Base-by-base conservation (phyloP, 2,888 invertebrate genomes). In the Zaprionus bogoriensis region DNA sequence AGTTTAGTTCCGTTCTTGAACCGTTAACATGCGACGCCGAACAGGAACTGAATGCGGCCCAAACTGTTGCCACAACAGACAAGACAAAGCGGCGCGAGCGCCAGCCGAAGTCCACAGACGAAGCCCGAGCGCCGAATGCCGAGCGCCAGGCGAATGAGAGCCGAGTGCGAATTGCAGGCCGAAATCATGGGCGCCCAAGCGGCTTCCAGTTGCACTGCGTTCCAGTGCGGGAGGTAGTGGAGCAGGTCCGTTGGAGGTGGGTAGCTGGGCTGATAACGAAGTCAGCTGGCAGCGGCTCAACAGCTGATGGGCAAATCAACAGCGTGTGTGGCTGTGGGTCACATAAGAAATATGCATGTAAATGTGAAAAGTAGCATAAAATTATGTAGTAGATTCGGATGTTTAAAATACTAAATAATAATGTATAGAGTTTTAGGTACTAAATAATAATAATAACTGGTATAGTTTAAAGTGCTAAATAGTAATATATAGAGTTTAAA, bases 41-140 rank as follows among this genome's bases (percentile, higher is more conserved):
- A 74, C 82, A 87, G 87, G 85, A 82, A 87, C 82, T 82, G 82
- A 70, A 57, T 64, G 54, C 58, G 58, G 60, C 63, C 74, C 84
- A 81, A 86, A 70, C 86, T 70, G 86, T 82, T 85, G 83, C 83
- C 65, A 62, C 72, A 46, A 30, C 42, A 25, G 60, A 60, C 59
- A 74, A 41, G 4, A 14, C 22, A 30, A 36, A 28, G 20, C 19
- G n/a, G n/a, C n/a, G n/a, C 46, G 45, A 47, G 36, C 47, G 45
- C 59, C 12, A 50, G 28, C 28, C 58, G 38, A 59, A 60, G 55
- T 51, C 39, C 41, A 41, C 12, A 19, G 22, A 20, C 58, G 38
- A 53, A 42, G 52, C 53, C 39, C 53, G 45, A 4, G 12, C 19
- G 17, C 32, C 32, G 32, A 14, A 12, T 4, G 10, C 9, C 6